Conservation (phyloP, 2,888 invertebrate genomes). For the Pharmacophagus antenor region DNA sequence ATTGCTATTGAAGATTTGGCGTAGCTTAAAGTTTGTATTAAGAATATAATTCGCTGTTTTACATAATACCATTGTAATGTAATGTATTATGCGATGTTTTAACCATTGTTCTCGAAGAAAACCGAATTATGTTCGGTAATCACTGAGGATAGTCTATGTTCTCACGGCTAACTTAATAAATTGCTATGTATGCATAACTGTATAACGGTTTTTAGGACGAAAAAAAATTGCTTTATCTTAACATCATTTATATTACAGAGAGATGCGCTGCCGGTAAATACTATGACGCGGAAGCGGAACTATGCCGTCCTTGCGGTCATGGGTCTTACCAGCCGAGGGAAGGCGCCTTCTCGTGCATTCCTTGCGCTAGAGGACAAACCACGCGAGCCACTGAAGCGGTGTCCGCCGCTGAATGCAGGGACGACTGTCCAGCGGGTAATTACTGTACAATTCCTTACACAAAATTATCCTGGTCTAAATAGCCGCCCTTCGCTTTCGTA, state of each 20-base stretch:
- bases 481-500: too few species aligned
- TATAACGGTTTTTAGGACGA: neutral
- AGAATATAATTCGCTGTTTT: too few species aligned
- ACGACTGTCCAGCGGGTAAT: conserved; percentile 89
- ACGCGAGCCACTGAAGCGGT: conserved; percentile 95
- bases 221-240: neutral
- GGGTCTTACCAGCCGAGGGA: conserved; percentile 96
- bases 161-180: too few species aligned
- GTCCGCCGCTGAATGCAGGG: conserved; percentile 92
- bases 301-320: conserved; percentile 95
- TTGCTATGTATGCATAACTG: too few species aligned
- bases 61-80: too few species aligned
- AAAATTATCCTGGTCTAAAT: neutral
- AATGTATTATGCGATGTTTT: too few species aligned
- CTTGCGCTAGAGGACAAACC: conserved; percentile 95
- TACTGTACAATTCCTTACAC: neutral
- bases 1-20: too few species aligned
- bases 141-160: too few species aligned
- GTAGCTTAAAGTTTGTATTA: too few species aligned
- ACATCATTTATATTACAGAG: conserved; percentile 74
- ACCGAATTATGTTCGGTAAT: too few species aligned
- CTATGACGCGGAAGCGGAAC: conserved; percentile 92
- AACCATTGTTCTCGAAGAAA: too few species aligned
- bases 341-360: conserved; percentile 92
- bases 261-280: conserved; percentile 96